These are phyloP conservation scores for Peucedramus taeniatus DNA, from an alignment of 2,113 vertebrate species.

Conservation along the genomic window DNA sequence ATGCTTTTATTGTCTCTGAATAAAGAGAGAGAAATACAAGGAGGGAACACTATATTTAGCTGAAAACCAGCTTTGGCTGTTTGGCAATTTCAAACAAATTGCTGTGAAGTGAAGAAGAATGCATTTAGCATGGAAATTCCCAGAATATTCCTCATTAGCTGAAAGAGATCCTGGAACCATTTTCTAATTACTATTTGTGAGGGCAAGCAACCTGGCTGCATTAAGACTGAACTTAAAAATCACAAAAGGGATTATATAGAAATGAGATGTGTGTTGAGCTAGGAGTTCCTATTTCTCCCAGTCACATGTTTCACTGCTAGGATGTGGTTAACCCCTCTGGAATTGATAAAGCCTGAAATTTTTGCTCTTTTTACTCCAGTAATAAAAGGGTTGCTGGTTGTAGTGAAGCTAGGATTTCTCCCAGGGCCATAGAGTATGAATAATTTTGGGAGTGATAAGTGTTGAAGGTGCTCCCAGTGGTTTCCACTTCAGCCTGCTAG, in stretches of 20 bases:
- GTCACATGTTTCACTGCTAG: background rate
- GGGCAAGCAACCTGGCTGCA: background rate
- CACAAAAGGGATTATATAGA: background rate
- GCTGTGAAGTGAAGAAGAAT: background rate
- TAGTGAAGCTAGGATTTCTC: background rate
- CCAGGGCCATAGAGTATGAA: background rate
- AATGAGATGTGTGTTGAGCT: background rate
- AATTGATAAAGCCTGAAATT: background rate
- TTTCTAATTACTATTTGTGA: background rate
- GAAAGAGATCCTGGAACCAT: background rate
- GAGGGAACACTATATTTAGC: background rate
- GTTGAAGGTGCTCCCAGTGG: background rate
- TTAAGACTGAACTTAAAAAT: background rate
- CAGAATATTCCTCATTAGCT: background rate
- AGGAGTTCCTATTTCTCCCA: background rate
- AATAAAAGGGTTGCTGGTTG: background rate
- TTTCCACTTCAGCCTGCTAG: background rate
- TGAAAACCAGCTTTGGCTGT: background rate
- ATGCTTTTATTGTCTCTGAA: background rate
- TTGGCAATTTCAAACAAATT: background rate
- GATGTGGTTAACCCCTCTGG: background rate
- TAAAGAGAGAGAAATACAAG: background rate
- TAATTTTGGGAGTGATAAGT: background rate
- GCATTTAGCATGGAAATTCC: background rate
- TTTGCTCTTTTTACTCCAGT: background rate